phyloP scores from a whole-genome alignment of 2,113 vertebrate species.

The Charadrius vociferus region DNA sequence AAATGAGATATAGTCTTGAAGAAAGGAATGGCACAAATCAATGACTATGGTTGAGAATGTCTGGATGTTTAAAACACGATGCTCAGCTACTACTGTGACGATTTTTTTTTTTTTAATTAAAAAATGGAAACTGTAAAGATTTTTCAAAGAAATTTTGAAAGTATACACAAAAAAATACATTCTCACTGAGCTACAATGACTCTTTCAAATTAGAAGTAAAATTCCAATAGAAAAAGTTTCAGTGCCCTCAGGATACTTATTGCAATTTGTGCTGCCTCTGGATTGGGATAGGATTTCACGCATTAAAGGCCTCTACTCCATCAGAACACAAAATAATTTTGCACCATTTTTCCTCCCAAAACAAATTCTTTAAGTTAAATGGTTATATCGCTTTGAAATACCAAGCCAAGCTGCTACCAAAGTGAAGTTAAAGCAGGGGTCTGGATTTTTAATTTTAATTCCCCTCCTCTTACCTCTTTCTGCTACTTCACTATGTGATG shows the following conservation, averaged over 20 bases:
- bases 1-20: background rate
- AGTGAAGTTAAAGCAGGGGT: background rate
- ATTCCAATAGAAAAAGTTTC: background rate
- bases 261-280: background rate
- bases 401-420: background rate
- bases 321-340: background rate
- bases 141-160: background rate
- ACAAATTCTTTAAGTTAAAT: background rate
- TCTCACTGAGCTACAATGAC: background rate
- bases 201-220: background rate
- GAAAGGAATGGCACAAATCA: background rate
- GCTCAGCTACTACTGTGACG: background rate
- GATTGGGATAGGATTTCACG: background rate
- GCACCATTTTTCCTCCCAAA: background rate
- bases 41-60: background rate
- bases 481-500: slow-evolving; percentile 77
- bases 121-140: background rate
- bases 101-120: background rate
- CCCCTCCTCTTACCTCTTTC: slow-evolving; percentile 84
- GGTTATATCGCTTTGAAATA: background rate
- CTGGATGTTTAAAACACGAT: background rate
- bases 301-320: background rate
- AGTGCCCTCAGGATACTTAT: background rate
- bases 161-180: background rate
- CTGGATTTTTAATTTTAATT: background rate